Conservation (phyloP, 2,797 vertebrate species). For the Ficedula albicollis region DNA sequence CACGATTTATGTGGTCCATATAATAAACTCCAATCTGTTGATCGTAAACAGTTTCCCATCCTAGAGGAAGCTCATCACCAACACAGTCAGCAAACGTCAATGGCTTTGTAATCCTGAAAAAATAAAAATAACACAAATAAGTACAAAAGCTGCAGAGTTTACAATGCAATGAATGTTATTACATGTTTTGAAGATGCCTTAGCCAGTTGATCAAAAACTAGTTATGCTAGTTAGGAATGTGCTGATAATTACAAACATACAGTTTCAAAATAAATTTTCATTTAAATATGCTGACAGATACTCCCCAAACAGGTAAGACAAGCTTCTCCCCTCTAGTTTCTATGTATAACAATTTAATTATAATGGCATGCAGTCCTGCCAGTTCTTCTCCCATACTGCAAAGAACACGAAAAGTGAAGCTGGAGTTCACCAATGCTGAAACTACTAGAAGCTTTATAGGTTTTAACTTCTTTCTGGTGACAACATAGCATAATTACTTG, state of each 20-base stretch:
- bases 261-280: slow-evolving; percentile 65
- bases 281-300: slow-evolving; percentile 70
- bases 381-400: slow-evolving; percentile 27
- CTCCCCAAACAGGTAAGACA: slow-evolving; percentile 67
- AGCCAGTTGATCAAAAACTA: not conserved
- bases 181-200: not conserved
- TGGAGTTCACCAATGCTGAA: not conserved
- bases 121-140: slow-evolving; percentile 53
- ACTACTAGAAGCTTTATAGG: not conserved
- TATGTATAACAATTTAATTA: slow-evolving; percentile 63
- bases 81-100: slow-evolving; percentile 98
- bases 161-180: not conserved
- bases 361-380: slow-evolving; percentile 66
- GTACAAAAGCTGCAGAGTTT: slow-evolving; percentile 21
- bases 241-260: slow-evolving; percentile 38
- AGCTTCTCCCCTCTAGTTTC: slow-evolving; percentile 61
- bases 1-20: slow-evolving; percentile 99
- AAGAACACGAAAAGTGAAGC: slow-evolving; percentile 19
- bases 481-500: not conserved
- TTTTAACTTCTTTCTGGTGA: not conserved
- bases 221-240: slow-evolving; percentile 29
- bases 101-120: slow-evolving; percentile 94
- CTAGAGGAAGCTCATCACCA: slow-evolving; percentile 95
- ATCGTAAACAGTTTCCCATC: slow-evolving; percentile 98
- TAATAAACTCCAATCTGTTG: slow-evolving; percentile 98